Base-by-base conservation (phyloP, 2,113 vertebrate species). In the Alligator sinensis region DNA sequence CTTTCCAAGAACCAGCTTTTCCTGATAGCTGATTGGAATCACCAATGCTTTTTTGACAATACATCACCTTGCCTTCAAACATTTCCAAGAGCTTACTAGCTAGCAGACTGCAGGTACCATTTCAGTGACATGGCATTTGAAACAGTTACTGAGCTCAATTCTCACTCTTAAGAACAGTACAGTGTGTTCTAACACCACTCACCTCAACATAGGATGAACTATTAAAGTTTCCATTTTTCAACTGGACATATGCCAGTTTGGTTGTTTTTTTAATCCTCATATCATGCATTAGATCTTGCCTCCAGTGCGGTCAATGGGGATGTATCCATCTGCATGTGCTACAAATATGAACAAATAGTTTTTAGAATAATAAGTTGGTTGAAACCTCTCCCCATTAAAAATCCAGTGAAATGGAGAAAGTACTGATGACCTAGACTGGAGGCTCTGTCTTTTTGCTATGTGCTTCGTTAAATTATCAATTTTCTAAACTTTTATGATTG, bases 401-500 rank as follows among this genome's bases (percentile, higher is more conserved):
- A 90, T 64, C 68, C 2, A 38, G 28, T 89, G 87, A 93, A 82
- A 63, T 79, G 55, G 54, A 13, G 58, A 84, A 84, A 58, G 5
- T 7, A 62, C 47, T 47, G 47, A 76, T 90, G 78, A 89, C 87
- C 54, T 55, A 55, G 68, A 19, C 54, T 55, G 47, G 68, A 19
- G 80, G 18, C 17, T 84, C 89, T 75, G 68, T 82, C 74, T 90
- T 81, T 57, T 75, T 93, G 70, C 63, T 19, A 15, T 76, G 87
- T 85, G 90, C 78, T 87, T 89, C 22, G 91, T 85, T 74, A 61
- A 68, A 87, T 92, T 92, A 83, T 64, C 86, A 81, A 74, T 79
- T 68, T 47, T 47, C 47, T 47, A 9, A 47, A 9, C 47, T 47
- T 47, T 47, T 47, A 47, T 47, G 47, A 47, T 47, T 47, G 47